Percentiles rank a stretch among this genome's conserved stretches.
Conservation (phyloP, 1,140 invertebrate genomes). For the Leptinotarsa defecta region DNA sequence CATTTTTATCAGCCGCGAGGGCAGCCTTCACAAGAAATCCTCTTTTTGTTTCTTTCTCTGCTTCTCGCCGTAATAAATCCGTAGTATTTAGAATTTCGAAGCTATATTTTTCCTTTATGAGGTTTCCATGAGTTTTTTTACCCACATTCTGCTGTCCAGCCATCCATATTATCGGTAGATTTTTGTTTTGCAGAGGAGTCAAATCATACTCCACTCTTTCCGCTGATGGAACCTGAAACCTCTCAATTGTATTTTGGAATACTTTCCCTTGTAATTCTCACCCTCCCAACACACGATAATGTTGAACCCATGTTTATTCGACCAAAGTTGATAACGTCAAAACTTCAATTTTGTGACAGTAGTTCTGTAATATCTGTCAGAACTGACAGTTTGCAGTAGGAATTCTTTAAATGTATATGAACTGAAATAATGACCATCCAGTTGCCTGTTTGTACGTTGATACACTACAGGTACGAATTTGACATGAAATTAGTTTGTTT, state of each 20-base stretch:
- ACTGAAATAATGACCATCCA: no score
- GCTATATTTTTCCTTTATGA: constrained; percentile 13
- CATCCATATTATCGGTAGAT: constrained; percentile 25
- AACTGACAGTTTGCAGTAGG: no score
- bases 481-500: no score
- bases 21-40: constrained; percentile 5
- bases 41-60: background rate
- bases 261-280: background rate
- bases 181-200: constrained; percentile 17
- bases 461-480: no score
- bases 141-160: constrained; percentile 20
- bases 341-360: constrained; percentile 1
- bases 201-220: constrained; percentile 20
- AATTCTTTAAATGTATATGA: no score
- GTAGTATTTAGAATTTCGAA: constrained; percentile 11
- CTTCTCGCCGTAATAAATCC: constrained; percentile 18
- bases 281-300: constrained; percentile 10
- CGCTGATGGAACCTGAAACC: background rate
- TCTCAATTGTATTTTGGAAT: no score
- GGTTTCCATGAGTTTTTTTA: constrained; percentile 20
- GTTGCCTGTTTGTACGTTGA: no score
- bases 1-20: background rate
- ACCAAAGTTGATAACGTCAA: background rate
- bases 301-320: constrained; percentile 8
- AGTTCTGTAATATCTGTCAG: background rate